Evolutionary conservation across 1,140 invertebrate genomes (phyloP).

Genomic region (Dendrolimus punctatus): DNA sequence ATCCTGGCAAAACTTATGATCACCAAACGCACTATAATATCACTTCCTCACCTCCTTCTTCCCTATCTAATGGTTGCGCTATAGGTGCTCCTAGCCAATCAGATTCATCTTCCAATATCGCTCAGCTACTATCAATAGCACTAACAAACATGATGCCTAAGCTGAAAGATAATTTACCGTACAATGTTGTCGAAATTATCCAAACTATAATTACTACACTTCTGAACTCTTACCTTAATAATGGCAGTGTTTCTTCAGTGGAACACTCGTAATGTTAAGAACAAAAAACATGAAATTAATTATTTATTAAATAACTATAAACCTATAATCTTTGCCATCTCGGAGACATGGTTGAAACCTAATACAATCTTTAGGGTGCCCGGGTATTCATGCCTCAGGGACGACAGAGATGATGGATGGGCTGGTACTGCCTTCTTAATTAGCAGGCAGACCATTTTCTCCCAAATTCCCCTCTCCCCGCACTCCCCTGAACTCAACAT

Average conservation of each 20-base stretch:
- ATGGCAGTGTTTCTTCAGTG: slow-evolving; percentile 3
- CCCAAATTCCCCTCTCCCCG: not conserved
- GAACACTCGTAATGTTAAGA: not conserved
- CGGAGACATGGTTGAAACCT: slow-evolving; percentile 2
- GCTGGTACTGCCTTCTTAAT: not conserved
- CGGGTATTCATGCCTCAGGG: not conserved
- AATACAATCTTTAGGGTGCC: not conserved
- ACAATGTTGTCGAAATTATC: too few relatives aligned
- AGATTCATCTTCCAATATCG: too few relatives aligned
- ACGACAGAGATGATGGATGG: slow-evolving; percentile 2
- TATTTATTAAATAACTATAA: slow-evolving; percentile 6
- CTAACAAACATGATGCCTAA: too few relatives aligned
- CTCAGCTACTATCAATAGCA: too few relatives aligned
- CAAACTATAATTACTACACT: too few relatives aligned
- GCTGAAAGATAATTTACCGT: too few relatives aligned
- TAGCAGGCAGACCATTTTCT: too few relatives aligned
- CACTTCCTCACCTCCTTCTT: too few relatives aligned
- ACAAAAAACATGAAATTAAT: slow-evolving; percentile 3
- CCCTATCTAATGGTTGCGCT: too few relatives aligned
- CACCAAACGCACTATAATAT: too few relatives aligned
- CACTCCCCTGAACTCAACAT: not conserved
- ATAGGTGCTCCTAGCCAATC: too few relatives aligned
- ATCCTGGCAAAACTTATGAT: too few relatives aligned
- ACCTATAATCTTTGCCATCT: slow-evolving; percentile 1
- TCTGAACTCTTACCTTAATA: not conserved